phyloP scores from a whole-genome alignment of 1,140 invertebrate species.

The Metaphire vulgaris region DNA sequence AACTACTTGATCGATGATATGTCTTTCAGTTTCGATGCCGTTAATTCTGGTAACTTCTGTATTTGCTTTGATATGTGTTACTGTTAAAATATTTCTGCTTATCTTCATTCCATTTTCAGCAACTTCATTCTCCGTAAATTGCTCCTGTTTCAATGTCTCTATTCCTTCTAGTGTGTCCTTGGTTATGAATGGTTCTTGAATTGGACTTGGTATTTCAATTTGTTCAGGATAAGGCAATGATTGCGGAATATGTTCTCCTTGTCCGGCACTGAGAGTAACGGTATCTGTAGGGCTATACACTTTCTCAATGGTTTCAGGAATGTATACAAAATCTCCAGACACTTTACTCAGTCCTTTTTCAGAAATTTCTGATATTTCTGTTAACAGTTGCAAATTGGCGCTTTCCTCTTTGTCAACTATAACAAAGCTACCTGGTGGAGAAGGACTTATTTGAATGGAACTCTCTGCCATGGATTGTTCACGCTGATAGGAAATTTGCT shows the following conservation, averaged over 20 bases:
- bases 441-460: not conserved
- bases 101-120: not conserved
- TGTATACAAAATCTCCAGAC: not conserved
- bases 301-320: not conserved
- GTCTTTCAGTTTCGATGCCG: conserved; percentile 2
- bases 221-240: conserved; percentile 14
- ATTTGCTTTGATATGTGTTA: not conserved
- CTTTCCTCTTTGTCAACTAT: not conserved
- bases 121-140: not conserved
- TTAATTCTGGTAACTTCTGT: not conserved
- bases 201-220: not conserved
- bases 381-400: not conserved
- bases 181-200: not conserved
- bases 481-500: not conserved
- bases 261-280: not conserved
- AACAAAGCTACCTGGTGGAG: not conserved
- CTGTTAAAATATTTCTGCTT: not conserved
- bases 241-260: conserved; percentile 19
- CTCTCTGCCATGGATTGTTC: not conserved
- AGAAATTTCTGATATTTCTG: too few species aligned
- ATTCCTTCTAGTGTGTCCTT: not conserved
- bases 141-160: not conserved
- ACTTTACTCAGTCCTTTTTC: too few species aligned
- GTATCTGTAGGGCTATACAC: conserved; percentile 20
- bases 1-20: not conserved